Evolutionary conservation across 2,113 vertebrate genomes (phyloP).

Genomic region (Propithecus coquereli): DNA sequence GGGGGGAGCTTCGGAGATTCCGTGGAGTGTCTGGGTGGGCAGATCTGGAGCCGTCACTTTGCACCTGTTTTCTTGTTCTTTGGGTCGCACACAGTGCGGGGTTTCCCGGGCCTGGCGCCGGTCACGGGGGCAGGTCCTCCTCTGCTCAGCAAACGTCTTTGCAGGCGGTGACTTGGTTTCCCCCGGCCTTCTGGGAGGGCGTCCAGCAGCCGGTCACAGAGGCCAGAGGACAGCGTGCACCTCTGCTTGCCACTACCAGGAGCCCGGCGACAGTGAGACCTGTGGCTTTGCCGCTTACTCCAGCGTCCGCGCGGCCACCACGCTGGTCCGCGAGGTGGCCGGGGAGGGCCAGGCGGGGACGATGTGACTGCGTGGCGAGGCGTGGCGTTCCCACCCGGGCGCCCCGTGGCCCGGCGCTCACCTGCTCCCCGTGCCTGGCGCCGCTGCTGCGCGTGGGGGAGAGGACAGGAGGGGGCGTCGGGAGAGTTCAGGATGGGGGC

Average conservation of each 20-base stretch:
- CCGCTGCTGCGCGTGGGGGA: neutral
- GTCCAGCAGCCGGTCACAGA: rapidly evolving
- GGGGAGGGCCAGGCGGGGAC: rapidly evolving
- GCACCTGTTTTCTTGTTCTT: neutral
- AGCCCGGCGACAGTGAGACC: neutral
- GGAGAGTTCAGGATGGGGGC: constrained; percentile 6
- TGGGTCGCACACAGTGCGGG: neutral
- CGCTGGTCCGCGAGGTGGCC: neutral
- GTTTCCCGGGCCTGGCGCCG: rapidly evolving
- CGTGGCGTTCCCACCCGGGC: rapidly evolving
- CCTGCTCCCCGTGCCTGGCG: neutral
- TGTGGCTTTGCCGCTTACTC: neutral
- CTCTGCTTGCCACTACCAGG: rapidly evolving
- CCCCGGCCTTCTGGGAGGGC: neutral
- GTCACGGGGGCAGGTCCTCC: too few species aligned
- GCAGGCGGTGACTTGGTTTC: neutral
- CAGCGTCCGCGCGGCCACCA: rapidly evolving
- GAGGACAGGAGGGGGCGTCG: neutral
- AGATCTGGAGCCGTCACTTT: neutral
- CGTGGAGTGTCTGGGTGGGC: neutral
- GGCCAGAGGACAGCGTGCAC: rapidly evolving
- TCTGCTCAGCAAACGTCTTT: rapidly evolving
- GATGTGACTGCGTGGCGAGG: rapidly evolving
- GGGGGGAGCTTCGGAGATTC: neutral
- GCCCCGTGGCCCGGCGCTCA: neutral